A percentile compares a stretch with the other conserved stretches of the same genome.
Conservation (phyloP, 2,797 vertebrate genomes). For the Zenarchopterus dispar region DNA sequence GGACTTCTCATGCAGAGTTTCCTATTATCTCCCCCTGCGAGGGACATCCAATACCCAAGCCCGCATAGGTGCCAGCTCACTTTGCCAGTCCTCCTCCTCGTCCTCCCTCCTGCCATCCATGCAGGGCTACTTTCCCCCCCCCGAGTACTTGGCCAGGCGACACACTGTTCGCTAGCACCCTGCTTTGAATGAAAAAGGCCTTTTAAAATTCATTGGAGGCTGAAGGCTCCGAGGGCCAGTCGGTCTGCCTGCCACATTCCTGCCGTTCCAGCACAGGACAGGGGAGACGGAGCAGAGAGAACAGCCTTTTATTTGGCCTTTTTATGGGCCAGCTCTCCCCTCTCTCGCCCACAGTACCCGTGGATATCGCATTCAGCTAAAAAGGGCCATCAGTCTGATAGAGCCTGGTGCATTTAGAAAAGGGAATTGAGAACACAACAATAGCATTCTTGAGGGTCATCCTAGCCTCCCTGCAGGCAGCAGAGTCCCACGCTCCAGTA, state of each 20-base stretch:
- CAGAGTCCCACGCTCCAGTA: constrained; percentile 78
- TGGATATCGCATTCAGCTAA: constrained; percentile 94
- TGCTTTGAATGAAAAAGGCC: constrained; percentile 90
- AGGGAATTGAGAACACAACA: constrained; percentile 77
- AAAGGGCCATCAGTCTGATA: constrained; percentile 86
- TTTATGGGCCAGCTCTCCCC: constrained; percentile 83
- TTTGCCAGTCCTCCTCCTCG: constrained; percentile 59
- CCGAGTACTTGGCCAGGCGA: constrained; percentile 74
- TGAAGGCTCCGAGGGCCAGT: constrained; percentile 80
- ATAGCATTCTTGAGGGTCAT: constrained; percentile 86
- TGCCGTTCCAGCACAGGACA: constrained; percentile 91
- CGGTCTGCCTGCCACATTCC: constrained; percentile 87
- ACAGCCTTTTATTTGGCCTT: constrained; percentile 86
- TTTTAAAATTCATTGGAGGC: constrained; percentile 95
- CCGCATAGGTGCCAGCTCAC: constrained; percentile 82
- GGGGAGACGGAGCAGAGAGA: constrained; percentile 79
- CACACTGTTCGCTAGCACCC: constrained; percentile 82
- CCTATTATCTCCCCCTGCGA: constrained; percentile 83
- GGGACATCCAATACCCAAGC: constrained; percentile 88
- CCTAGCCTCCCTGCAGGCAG: constrained; percentile 71
- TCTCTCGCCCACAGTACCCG: constrained; percentile 68
- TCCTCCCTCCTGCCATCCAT: constrained; percentile 7
- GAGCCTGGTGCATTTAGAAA: constrained; percentile 82
- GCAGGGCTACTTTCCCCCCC: constrained; percentile 28
- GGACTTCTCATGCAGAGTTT: constrained; percentile 74